These are phyloP conservation scores for Cyanoliseus patagonus DNA, from an alignment of 2,113 vertebrate species.

Conservation along the genomic window DNA sequence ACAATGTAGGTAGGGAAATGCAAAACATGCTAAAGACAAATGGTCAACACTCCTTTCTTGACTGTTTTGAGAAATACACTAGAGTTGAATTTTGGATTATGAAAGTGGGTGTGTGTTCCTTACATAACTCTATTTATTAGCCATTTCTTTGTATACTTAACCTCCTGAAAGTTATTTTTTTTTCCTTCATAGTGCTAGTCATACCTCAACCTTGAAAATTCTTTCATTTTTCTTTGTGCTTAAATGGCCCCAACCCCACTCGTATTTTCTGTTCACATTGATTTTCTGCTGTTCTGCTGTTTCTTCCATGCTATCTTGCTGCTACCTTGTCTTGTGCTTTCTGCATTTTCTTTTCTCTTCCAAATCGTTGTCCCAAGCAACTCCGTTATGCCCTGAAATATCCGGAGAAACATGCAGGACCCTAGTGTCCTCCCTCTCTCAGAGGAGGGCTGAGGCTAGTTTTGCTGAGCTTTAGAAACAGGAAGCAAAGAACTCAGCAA, in stretches of 20 bases:
- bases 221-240: neutral
- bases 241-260: fast-evolving
- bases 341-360: neutral
- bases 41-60: neutral
- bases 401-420: fast-evolving
- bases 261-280: neutral
- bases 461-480: neutral
- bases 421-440: neutral
- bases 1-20: neutral
- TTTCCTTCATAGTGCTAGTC: neutral
- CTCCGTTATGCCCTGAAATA: neutral
- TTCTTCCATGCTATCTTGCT: neutral
- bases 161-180: neutral
- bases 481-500: neutral
- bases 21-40: neutral
- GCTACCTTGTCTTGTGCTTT: neutral
- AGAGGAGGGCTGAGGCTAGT: neutral
- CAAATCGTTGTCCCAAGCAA: neutral
- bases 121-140: neutral
- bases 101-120: neutral
- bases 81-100: neutral
- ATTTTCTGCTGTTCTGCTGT: neutral
- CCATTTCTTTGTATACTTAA: neutral
- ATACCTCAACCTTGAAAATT: neutral
- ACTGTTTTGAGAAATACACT: neutral